These are phyloP conservation scores for Liodrosophila aerea DNA, from an alignment of 2,888 invertebrate genomes.

Conservation along the genomic window DNA sequence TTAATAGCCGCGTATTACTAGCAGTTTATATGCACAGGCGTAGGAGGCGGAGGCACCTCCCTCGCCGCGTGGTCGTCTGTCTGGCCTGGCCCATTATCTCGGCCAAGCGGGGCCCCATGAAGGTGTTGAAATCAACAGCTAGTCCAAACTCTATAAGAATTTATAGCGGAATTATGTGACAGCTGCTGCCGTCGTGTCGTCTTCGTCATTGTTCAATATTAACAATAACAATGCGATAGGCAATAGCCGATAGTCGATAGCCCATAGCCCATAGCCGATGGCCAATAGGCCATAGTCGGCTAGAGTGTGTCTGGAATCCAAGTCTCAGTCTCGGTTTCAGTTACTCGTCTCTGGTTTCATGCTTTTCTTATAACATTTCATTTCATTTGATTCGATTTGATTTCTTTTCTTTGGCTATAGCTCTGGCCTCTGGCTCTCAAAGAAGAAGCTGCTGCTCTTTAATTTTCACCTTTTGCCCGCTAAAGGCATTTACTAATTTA, in stretches of 20 bases:
- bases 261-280: slow-evolving; percentile 3
- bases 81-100: slow-evolving; percentile 43
- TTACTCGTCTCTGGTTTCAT: slow-evolving; percentile 39
- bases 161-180: slow-evolving; percentile 79
- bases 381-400: slow-evolving; percentile 62
- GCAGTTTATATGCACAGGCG: slow-evolving; percentile 76
- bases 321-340: slow-evolving; percentile 26
- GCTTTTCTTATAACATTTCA: slow-evolving; percentile 59
- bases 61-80: slow-evolving; percentile 3
- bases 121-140: slow-evolving; percentile 80
- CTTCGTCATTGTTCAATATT: slow-evolving; percentile 37
- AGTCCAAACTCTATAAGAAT: slow-evolving; percentile 74
- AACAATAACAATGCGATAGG: slow-evolving; percentile 54
- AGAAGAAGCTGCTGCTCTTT: slow-evolving; percentile 55
- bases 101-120: slow-evolving; percentile 42
- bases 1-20: slow-evolving; percentile 77
- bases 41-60: slow-evolving; percentile 56
- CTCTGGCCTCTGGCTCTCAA: slow-evolving; percentile 23
- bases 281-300: slow-evolving; percentile 9
- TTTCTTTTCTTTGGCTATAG: slow-evolving; percentile 60
- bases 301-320: no score
- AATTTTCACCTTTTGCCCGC: slow-evolving; percentile 66
- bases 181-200: slow-evolving; percentile 61
- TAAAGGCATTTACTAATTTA: slow-evolving; percentile 70
- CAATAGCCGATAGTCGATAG: slow-evolving; percentile 27